Percentiles rank a stretch among this genome's conserved stretches.
Conservation (phyloP, 64 coral and sea anemone genomes). For the Catalaphyllia jardinei region DNA sequence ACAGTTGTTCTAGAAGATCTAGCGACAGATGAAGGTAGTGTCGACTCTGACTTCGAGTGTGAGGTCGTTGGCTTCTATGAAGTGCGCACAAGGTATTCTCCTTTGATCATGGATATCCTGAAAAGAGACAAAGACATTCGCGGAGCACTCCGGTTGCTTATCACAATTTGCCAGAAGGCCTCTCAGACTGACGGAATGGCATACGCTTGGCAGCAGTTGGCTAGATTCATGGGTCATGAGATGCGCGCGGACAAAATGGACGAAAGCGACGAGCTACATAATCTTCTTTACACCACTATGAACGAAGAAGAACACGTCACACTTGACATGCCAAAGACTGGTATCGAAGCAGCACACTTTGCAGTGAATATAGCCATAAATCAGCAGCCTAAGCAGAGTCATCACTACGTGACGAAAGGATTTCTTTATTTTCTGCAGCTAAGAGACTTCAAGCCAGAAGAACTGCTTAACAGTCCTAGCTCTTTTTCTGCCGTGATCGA, state of each 20-base stretch:
- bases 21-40: not conserved
- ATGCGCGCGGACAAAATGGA: slow-evolving; percentile 16
- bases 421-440: slow-evolving; percentile 9
- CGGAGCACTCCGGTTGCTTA: not conserved
- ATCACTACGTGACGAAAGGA: slow-evolving; percentile 63
- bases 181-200: slow-evolving; percentile 20
- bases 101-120: slow-evolving; percentile 29
- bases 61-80: slow-evolving; percentile 17
- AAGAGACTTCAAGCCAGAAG: not conserved
- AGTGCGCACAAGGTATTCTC: slow-evolving; percentile 41
- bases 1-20: not conserved
- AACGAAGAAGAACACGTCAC: not conserved
- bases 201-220: slow-evolving; percentile 61
- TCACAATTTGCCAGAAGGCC: slow-evolving; percentile 29
- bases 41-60: not conserved
- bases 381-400: not conserved
- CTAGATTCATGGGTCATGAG: slow-evolving; percentile 60
- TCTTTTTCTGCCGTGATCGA: not conserved
- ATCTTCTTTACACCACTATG: not conserved
- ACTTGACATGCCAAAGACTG: not conserved
- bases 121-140: not conserved
- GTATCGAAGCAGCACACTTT: slow-evolving; percentile 50
- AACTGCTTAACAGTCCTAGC: too few relatives aligned
- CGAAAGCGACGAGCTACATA: not conserved
- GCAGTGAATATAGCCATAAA: slow-evolving; percentile 46